Conservation (phyloP, 2,888 invertebrate species). For the Thyatira batis region DNA sequence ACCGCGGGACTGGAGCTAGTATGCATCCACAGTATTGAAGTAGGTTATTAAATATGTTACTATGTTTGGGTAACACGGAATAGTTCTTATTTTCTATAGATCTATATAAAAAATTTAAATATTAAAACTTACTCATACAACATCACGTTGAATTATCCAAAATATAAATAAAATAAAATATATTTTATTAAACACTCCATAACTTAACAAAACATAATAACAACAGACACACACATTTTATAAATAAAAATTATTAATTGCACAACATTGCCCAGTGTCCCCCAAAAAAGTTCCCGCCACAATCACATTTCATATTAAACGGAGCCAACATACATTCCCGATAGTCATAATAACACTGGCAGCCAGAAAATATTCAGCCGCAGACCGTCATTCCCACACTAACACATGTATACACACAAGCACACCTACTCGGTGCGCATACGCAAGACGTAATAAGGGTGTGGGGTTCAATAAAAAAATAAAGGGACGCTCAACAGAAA, state of each 20-base stretch:
- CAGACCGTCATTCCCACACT: conserved; percentile 52
- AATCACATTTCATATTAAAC: conserved; percentile 50
- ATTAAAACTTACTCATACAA: conserved; percentile 63
- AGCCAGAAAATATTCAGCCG: conserved; percentile 41
- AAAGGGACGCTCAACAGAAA: conserved; percentile 59
- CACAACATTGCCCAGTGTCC: conserved; percentile 26
- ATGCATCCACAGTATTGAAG: no score
- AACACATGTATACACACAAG: conserved; percentile 41
- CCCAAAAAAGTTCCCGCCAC: conserved; percentile 64
- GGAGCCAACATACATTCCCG: conserved; percentile 42
- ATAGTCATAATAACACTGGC: conserved; percentile 54
- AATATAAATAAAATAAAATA: conserved; percentile 36
- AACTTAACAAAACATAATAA: conserved; percentile 42
- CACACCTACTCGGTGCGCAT: conserved; percentile 61
- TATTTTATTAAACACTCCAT: conserved; percentile 49
- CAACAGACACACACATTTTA: conserved; percentile 11
- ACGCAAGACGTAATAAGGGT: conserved; percentile 70
- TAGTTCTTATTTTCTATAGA: no score
- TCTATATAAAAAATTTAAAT: neutral
- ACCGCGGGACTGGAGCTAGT: no score
- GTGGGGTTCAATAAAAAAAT: conserved; percentile 68
- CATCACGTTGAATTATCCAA: conserved; percentile 67
- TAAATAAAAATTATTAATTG: conserved; percentile 31
- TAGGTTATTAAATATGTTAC: no score
- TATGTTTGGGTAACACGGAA: no score